These are phyloP conservation scores for Oxyteleia sp. DNA, from an alignment of 2,888 invertebrate genomes.

Conservation along the genomic window DNA sequence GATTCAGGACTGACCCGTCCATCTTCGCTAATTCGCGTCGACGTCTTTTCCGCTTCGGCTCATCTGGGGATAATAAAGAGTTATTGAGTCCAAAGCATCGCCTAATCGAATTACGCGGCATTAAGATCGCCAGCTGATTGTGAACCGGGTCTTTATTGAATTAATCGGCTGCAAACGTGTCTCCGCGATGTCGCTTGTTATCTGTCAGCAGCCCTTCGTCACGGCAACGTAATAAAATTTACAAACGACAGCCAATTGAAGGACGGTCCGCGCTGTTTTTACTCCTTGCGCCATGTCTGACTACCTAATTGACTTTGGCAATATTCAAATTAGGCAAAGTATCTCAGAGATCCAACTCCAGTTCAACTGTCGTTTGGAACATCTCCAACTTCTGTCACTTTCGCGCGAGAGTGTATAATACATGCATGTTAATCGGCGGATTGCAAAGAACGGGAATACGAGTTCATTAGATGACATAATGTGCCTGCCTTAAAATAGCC, in stretches of 20 bases:
- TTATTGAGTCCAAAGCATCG: neutral
- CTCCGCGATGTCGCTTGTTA: conserved; percentile 40
- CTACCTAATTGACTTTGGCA: conserved; percentile 62
- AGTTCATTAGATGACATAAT: conserved; percentile 47
- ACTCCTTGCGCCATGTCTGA: conserved; percentile 12
- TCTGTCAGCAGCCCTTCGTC: conserved; percentile 32
- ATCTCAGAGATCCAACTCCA: conserved; percentile 52
- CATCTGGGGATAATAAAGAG: neutral
- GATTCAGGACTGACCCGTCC: neutral
- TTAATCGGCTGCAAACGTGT: conserved; percentile 22
- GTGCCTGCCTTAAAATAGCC: neutral
- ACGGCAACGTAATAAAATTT: conserved; percentile 51
- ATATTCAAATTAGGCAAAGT: conserved; percentile 66
- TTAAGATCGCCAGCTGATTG: conserved; percentile 39
- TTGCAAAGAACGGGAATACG: conserved; percentile 53
- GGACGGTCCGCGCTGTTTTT: conserved; percentile 34
- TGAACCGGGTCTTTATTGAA: conserved; percentile 31
- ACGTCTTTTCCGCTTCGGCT: neutral
- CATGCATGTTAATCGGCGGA: conserved; percentile 65
- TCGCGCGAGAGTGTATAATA: conserved; percentile 46
- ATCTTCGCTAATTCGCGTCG: conserved; percentile 17
- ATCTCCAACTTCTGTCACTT: conserved; percentile 66
- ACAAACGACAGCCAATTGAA: conserved; percentile 36
- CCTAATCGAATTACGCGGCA: conserved; percentile 32
- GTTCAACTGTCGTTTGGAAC: conserved; percentile 70